Evolutionary conservation across 2,113 vertebrate genomes (phyloP).

Genomic region (Myodes glareolus): DNA sequence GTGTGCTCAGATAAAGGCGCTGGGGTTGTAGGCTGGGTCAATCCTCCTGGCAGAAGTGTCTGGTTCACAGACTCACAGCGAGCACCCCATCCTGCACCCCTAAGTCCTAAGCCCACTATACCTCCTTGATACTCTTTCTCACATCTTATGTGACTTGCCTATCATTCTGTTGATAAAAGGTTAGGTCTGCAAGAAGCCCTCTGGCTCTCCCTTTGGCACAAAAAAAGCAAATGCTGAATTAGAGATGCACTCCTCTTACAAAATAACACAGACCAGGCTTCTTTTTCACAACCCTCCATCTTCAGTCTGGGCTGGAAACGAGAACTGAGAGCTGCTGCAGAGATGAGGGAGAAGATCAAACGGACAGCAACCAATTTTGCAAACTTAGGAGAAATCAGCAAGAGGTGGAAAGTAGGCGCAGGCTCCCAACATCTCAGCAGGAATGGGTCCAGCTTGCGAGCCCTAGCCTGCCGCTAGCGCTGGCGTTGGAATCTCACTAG

Average conservation of each 20-base stretch:
- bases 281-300: not conserved
- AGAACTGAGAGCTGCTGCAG: not conserved
- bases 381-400: slow-evolving; percentile 21
- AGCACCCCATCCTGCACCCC: not conserved
- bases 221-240: slow-evolving; percentile 39
- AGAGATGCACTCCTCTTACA: not conserved
- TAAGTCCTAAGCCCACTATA: not conserved
- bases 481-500: not conserved
- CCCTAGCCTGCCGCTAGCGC: not conserved
- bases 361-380: not conserved
- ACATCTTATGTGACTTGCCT: slow-evolving; percentile 64
- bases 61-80: not conserved
- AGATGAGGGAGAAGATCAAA: not conserved
- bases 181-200: slow-evolving; percentile 54
- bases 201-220: slow-evolving; percentile 38
- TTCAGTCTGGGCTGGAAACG: slow-evolving; percentile 35
- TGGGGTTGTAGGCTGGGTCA: slow-evolving; percentile 20
- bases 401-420: not conserved
- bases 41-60: not conserved
- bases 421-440: not conserved
- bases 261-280: not conserved
- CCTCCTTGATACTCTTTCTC: not conserved
- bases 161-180: slow-evolving; percentile 69
- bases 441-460: not conserved
- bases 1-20: slow-evolving; percentile 63